Evolutionary conservation across 2,888 invertebrate genomes (phyloP), one percentile per base, ranked within the genome.

Genomic region (Slavum lentiscoides): DNA sequence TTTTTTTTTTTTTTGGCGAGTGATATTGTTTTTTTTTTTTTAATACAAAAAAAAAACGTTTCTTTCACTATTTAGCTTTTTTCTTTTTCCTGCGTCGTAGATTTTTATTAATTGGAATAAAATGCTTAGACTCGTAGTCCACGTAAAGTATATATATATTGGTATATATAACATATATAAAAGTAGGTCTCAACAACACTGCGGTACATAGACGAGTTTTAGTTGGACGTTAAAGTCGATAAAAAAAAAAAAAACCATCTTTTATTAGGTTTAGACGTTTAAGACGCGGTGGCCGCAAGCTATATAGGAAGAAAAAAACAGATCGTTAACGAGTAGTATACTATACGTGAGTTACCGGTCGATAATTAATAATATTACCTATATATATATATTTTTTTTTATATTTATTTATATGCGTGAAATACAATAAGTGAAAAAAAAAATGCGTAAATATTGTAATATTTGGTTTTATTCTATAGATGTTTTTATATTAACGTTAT

Each of bases 261-360:
- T 69, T 69, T 69, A 69, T 30, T 69, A 49, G 68, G 23, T 68
- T 69, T 53, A 69, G 69, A 69, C 55, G 55, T 69, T 69, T 55
- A 55, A 69, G 68, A 68, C 68, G 17, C 53, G 15, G n/a, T 7
- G 15, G 37, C 67, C 8, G 68, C 49, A 21, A 9, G 9, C 21
- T n/a, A n/a, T n/a, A n/a, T 21, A 59, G 11, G 21, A 59, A 21
- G 9, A 58, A 21, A 21, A n/a, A 59, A 59, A 59, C 30, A 59
- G 21, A 59, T 8, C 8, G 21, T n/a, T 8, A 59, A 9, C 49
- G 49, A 49, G 49, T 49, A 15, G 1, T n/a, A n/a, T n/a, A 55
- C 7, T 23, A 23, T 3, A 21, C n/a, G 30, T 69, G 37, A 69
- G 55, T 49, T 30, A 30, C 30, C 49, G 17, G 19, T 49, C 11